phyloP scores from a whole-genome alignment of 1,140 invertebrate species.

The Geopemphigus sp. region DNA sequence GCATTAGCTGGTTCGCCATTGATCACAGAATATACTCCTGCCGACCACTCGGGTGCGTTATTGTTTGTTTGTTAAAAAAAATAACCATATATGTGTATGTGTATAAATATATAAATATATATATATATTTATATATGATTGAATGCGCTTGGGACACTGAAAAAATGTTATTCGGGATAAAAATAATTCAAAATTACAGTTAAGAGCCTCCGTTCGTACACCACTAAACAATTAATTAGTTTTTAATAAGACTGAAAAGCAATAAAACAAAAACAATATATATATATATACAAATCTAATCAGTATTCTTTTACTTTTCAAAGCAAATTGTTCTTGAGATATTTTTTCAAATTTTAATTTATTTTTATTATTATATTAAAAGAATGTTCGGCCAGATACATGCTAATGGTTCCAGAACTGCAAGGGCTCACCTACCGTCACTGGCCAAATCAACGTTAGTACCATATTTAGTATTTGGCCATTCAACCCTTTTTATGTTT shows the following conservation, averaged over 20 bases:
- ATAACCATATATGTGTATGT: background rate
- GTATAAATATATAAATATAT: slow-evolving; percentile 36
- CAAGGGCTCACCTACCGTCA: slow-evolving; percentile 49
- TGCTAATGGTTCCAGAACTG: slow-evolving; percentile 49
- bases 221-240: slow-evolving; percentile 40
- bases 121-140: slow-evolving; percentile 55
- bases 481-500: slow-evolving; percentile 47
- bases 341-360: slow-evolving; percentile 47
- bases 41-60: slow-evolving; percentile 93
- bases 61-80: slow-evolving; percentile 66
- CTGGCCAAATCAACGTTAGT: slow-evolving; percentile 50
- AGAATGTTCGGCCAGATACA: slow-evolving; percentile 50
- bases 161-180: slow-evolving; percentile 30
- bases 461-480: slow-evolving; percentile 48
- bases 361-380: slow-evolving; percentile 49
- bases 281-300: slow-evolving; percentile 34
- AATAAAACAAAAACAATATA: slow-evolving; percentile 27
- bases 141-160: slow-evolving; percentile 33
- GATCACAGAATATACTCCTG: slow-evolving; percentile 74
- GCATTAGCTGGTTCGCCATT: slow-evolving; percentile 77
- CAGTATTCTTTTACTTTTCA: slow-evolving; percentile 43
- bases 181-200: slow-evolving; percentile 24
- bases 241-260: slow-evolving; percentile 42
- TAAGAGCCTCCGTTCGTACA: slow-evolving; percentile 11
- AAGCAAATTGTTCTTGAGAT: slow-evolving; percentile 38